These are phyloP conservation scores for Pristionchus fissidentatus DNA, from an alignment of 2,888 invertebrate genomes.

Conservation along the genomic window DNA sequence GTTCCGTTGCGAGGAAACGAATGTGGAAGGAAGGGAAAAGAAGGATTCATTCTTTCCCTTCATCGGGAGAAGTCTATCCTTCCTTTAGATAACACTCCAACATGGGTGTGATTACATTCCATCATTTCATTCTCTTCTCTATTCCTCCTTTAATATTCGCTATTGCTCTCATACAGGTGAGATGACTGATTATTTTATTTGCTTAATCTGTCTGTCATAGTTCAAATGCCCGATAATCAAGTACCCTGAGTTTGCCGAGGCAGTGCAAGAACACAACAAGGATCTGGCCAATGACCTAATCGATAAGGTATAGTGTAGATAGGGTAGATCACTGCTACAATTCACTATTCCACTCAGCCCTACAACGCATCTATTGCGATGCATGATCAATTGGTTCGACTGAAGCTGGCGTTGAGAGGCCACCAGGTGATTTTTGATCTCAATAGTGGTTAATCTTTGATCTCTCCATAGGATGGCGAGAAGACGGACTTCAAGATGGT, in stretches of 20 bases:
- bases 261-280: slow-evolving; percentile 21
- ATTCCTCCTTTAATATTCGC: not conserved
- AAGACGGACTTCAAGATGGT: not conserved
- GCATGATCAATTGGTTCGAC: slow-evolving; percentile 7
- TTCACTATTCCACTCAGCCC: not conserved
- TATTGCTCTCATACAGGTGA: slow-evolving; percentile 9
- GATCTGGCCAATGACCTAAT: not conserved
- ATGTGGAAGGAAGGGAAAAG: not conserved
- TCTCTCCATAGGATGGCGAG: slow-evolving; percentile 13
- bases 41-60: not conserved
- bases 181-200: not conserved
- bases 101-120: not conserved
- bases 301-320: not conserved
- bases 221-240: not conserved
- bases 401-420: slow-evolving; percentile 17
- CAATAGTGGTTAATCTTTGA: not conserved
- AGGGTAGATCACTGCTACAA: not conserved
- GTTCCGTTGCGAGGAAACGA: slow-evolving; percentile 34
- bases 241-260: not conserved
- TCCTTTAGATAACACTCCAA: not conserved
- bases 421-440: not conserved
- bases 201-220: not conserved
- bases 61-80: not conserved
- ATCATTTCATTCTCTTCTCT: not conserved
- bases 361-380: not conserved